Evolutionary conservation across 2,888 invertebrate genomes (phyloP), one percentile per base, ranked within the genome.

Genomic region (Cyaniris semiargus): DNA sequence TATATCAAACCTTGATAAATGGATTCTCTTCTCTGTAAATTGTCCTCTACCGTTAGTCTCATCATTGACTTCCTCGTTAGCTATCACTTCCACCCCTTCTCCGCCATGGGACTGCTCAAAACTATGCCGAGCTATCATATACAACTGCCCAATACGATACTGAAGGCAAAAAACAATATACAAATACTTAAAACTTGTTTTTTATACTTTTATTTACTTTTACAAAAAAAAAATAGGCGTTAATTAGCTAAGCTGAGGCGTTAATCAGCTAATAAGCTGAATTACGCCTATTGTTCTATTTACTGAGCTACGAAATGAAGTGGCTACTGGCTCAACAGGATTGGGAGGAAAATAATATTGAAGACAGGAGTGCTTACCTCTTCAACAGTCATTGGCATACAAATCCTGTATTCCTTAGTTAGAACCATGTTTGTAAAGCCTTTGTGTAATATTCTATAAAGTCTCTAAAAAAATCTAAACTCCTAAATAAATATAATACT

Each of bases 71-170:
- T 97, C 95, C 80, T 96, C 95, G 88, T 98, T 98, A 79, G 96
- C 96, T 10, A 98, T 95, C 0, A 98, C 98, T 88, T 98, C 98
- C 0, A 98, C 98, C 3, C 98, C 98, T 90, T 98, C 98, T 0
- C 98, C 98, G 80, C 96, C 96, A 81, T 96, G 96, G 0, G 98
- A 98, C 86, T 98, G 98, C 86, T 98, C 98, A 84, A 97, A 96
- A 87, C 98, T 98, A 87, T 98, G 98, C 76, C 98, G 95, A 2
- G 98, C 98, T 85, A 98, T 98, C 98, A 98, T 98, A 89, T 98
- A 98, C 79, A 98, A 94, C 88, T 98, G 98, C 0, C 98, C 98
- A 83, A 98, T 96, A 82, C 96, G 96, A 89, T 98, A 98, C 98
- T 98, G 87, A 74, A 95, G 94, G 23, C 78, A 75, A 79, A 78